These are phyloP conservation scores for Clarias batrachus DNA, from an alignment of 2,113 vertebrate species.

Conservation along the genomic window DNA sequence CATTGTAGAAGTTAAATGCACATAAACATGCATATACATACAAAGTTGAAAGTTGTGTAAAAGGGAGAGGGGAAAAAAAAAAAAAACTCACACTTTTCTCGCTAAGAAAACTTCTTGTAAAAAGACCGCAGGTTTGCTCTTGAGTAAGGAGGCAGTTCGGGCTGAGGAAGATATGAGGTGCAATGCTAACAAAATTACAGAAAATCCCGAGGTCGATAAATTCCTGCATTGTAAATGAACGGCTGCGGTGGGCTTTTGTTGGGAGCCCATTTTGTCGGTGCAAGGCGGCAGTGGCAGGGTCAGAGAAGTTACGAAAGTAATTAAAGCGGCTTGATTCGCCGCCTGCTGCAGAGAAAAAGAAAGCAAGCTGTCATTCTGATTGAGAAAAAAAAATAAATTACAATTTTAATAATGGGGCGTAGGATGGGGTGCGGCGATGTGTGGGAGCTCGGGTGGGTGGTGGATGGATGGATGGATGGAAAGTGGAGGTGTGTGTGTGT, in stretches of 20 bases:
- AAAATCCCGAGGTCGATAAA: slow-evolving; percentile 75
- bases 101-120: slow-evolving; percentile 39
- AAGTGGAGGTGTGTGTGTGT: slow-evolving; percentile 56
- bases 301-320: slow-evolving; percentile 95
- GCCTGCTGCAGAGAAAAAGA: slow-evolving; percentile 89
- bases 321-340: slow-evolving; percentile 85
- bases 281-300: slow-evolving; percentile 72
- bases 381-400: slow-evolving; percentile 94
- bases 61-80: no score
- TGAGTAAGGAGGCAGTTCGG: background rate
- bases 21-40: slow-evolving; percentile 54
- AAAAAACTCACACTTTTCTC: slow-evolving; percentile 1
- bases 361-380: slow-evolving; percentile 97
- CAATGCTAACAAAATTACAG: slow-evolving; percentile 76
- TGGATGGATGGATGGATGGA: slow-evolving; percentile 52
- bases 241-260: slow-evolving; percentile 71
- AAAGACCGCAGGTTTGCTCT: background rate
- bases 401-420: slow-evolving; percentile 87
- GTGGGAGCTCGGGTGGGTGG: slow-evolving; percentile 58
- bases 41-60: slow-evolving; percentile 46
- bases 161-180: slow-evolving; percentile 68
- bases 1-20: slow-evolving; percentile 2
- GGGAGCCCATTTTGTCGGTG: slow-evolving; percentile 70
- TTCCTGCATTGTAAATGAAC: slow-evolving; percentile 72
- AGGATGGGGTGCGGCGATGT: slow-evolving; percentile 66